Conservation (phyloP, 2,888 invertebrate species). For the Ectobius pallidus region DNA sequence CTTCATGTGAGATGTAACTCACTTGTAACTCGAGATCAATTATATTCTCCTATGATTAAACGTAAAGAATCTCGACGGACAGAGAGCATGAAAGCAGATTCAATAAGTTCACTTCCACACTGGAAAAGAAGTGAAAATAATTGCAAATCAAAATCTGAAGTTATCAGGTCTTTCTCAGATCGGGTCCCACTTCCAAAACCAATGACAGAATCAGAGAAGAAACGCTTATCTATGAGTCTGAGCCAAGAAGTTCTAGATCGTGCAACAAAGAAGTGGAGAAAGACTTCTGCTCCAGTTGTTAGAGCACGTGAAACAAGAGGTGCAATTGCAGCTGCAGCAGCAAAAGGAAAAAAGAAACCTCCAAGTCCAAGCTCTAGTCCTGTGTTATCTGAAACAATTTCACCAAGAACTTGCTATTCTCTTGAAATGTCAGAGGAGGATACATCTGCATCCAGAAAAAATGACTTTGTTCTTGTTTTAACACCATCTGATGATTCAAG, state of each 20-base stretch:
- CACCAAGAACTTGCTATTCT: slow-evolving; percentile 59
- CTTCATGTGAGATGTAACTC: slow-evolving; percentile 58
- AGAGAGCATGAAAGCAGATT: slow-evolving; percentile 61
- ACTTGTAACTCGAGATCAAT: slow-evolving; percentile 50
- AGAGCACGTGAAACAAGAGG: slow-evolving; percentile 62
- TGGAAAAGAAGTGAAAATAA: slow-evolving; percentile 33
- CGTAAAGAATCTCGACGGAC: slow-evolving; percentile 51
- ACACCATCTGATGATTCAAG: slow-evolving; percentile 48
- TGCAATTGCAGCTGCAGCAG: slow-evolving; percentile 63
- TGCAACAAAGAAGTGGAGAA: slow-evolving; percentile 54
- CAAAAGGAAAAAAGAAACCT: slow-evolving; percentile 51
- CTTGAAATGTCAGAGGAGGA: slow-evolving; percentile 56
- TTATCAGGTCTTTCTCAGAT: neutral
- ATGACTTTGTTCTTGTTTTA: slow-evolving; percentile 57
- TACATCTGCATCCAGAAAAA: slow-evolving; percentile 46
- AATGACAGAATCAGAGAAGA: slow-evolving; percentile 73
- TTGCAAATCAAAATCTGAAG: neutral
- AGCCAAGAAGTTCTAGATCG: slow-evolving; percentile 75
- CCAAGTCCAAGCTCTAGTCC: slow-evolving; percentile 47
- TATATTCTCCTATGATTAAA: slow-evolving; percentile 48
- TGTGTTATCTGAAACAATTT: slow-evolving; percentile 50
- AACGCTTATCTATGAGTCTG: slow-evolving; percentile 71
- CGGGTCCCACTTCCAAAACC: slow-evolving; percentile 41
- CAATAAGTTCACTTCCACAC: slow-evolving; percentile 57
- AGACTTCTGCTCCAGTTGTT: slow-evolving; percentile 11